Percentiles rank a stretch among this genome's conserved stretches.
Conservation (phyloP, 2,888 invertebrate species). For the Serrognathus titanus region DNA sequence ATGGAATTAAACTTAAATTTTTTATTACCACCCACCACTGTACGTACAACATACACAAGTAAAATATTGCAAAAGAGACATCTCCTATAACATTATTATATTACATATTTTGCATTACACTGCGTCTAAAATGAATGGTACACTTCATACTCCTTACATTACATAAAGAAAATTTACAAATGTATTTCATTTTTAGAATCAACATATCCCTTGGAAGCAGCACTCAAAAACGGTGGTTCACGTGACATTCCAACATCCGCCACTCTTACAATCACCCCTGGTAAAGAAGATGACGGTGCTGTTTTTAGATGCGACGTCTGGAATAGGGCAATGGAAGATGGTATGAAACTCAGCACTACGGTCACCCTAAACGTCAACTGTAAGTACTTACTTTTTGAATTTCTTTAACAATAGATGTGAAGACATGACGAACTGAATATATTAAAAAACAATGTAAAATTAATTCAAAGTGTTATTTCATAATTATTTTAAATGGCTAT, state of each 20-base stretch:
- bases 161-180: too few relatives aligned
- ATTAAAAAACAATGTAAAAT: neutral
- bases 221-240: slow-evolving; percentile 66
- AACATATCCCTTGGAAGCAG: slow-evolving; percentile 67
- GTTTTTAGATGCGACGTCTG: slow-evolving; percentile 82
- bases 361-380: slow-evolving; percentile 85
- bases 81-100: too few relatives aligned
- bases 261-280: slow-evolving; percentile 71
- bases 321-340: slow-evolving; percentile 84
- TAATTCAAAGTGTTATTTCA: neutral
- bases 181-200: slow-evolving; percentile 52
- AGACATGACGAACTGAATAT: too few relatives aligned
- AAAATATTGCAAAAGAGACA: too few relatives aligned
- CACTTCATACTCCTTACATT: too few relatives aligned
- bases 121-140: too few relatives aligned
- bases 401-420: neutral
- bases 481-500: neutral
- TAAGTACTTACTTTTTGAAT: slow-evolving; percentile 55
- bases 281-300: slow-evolving; percentile 80
- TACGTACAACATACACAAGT: too few relatives aligned
- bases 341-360: slow-evolving; percentile 73
- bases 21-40: too few relatives aligned
- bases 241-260: slow-evolving; percentile 73
- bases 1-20: too few relatives aligned
- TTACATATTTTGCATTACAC: too few relatives aligned